phyloP scores from a whole-genome alignment of 1,140 invertebrate species.

The Stenopsyche tienmushanensis region DNA sequence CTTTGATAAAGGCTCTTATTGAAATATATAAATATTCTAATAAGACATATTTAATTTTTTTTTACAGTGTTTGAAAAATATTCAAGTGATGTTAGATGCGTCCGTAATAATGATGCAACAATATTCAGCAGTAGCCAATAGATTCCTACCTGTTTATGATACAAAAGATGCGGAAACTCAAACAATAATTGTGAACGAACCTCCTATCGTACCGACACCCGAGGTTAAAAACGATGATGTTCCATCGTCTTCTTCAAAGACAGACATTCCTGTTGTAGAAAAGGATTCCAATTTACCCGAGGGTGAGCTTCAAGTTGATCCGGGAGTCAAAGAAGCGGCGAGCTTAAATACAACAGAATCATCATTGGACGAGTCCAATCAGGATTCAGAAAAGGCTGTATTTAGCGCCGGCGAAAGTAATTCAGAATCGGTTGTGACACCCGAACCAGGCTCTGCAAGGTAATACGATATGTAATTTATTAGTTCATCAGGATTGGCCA shows the following conservation, averaged over 20 bases:
- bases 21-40: background rate
- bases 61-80: constrained; percentile 76
- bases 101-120: constrained; percentile 88
- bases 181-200: constrained; percentile 45
- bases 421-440: background rate
- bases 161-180: constrained; percentile 50
- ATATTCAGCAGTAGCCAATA: constrained; percentile 67
- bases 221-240: constrained; percentile 11
- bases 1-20: too few species aligned
- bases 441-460: background rate
- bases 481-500: background rate
- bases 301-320: too few species aligned
- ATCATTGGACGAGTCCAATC: too few species aligned
- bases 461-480: background rate
- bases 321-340: too few species aligned
- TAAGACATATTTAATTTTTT: background rate
- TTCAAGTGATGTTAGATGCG: constrained; percentile 84
- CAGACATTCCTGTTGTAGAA: too few species aligned
- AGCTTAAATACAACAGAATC: too few species aligned
- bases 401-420: too few species aligned
- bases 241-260: background rate
- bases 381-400: too few species aligned
- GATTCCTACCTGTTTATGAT: constrained; percentile 46
- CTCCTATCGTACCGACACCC: background rate
- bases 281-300: too few species aligned